These are phyloP conservation scores for Napeogenes sylphis DNA, from an alignment of 2,888 invertebrate genomes.

Conservation along the genomic window DNA sequence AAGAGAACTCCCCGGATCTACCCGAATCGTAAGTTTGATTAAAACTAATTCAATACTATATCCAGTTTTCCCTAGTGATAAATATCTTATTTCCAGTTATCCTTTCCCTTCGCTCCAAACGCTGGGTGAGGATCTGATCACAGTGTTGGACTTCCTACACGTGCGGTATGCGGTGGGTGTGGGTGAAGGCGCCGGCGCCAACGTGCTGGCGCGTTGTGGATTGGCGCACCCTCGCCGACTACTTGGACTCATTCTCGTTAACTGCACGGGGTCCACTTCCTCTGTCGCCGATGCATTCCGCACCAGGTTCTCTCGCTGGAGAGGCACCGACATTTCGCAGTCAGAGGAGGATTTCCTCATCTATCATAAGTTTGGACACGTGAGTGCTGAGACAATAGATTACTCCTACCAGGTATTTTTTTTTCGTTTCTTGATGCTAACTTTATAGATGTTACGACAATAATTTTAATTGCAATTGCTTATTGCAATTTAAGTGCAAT, in stretches of 20 bases:
- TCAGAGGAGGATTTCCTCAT: slow-evolving; percentile 92
- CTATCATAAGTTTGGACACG: slow-evolving; percentile 94
- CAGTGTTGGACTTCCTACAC: slow-evolving; percentile 88
- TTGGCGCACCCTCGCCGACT: slow-evolving; percentile 87
- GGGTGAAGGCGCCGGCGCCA: slow-evolving; percentile 93
- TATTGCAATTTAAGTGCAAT: neutral
- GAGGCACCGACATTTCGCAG: slow-evolving; percentile 88
- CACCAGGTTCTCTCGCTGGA: slow-evolving; percentile 91
- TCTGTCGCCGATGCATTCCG: slow-evolving; percentile 91
- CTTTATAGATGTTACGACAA: slow-evolving; percentile 16
- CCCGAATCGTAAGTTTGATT: slow-evolving; percentile 82
- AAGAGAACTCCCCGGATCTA: slow-evolving; percentile 86
- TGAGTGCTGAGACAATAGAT: slow-evolving; percentile 78
- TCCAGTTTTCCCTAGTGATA: neutral
- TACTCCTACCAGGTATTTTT: slow-evolving; percentile 63
- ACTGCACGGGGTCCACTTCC: slow-evolving; percentile 91
- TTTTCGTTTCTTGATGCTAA: neutral
- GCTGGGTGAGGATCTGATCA: slow-evolving; percentile 88
- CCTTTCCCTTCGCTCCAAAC: slow-evolving; percentile 89
- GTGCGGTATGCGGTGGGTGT: slow-evolving; percentile 90
- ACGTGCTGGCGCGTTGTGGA: slow-evolving; percentile 90
- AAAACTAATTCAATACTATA: neutral
- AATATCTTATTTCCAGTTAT: slow-evolving; percentile 72
- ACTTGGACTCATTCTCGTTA: slow-evolving; percentile 88
- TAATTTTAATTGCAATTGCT: neutral